phyloP scores from a whole-genome alignment of 2,113 vertebrate species.

The Pardalotus punctatus region DNA sequence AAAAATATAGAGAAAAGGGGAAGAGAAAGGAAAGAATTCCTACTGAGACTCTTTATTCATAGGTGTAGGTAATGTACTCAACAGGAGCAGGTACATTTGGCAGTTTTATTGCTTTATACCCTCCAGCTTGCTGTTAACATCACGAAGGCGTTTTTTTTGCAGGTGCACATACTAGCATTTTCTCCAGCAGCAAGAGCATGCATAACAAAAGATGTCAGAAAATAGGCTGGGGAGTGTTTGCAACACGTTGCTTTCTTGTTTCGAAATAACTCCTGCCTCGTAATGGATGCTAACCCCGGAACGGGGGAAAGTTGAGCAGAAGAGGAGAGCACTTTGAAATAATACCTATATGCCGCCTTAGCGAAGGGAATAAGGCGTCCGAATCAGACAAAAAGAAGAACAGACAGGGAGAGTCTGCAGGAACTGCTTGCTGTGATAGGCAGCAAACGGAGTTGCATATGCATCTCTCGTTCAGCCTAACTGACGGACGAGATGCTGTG shows the following conservation, averaged over 20 bases:
- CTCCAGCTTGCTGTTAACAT: conserved; percentile 69
- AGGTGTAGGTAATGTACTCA: conserved; percentile 30
- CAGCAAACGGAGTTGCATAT: not conserved
- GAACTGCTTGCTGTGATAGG: not conserved
- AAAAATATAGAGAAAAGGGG: conserved; percentile 57
- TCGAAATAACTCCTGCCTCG: not conserved
- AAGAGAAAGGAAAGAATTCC: conserved; percentile 17
- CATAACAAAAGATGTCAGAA: not conserved
- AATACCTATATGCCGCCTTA: not conserved
- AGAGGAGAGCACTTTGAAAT: not conserved
- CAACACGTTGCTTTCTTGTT: not conserved
- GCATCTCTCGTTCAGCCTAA: not conserved
- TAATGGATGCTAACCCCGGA: not conserved
- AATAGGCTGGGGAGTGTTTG: not conserved
- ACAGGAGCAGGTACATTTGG: conserved; percentile 63
- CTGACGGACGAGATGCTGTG: not conserved
- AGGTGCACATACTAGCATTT: conserved; percentile 65
- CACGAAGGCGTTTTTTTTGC: conserved; percentile 14
- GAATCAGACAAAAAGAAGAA: not conserved
- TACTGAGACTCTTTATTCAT: conserved; percentile 28
- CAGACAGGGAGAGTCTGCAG: not conserved
- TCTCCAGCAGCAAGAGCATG: not conserved
- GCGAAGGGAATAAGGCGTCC: not conserved
- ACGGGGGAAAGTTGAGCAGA: not conserved
- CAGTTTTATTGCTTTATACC: conserved; percentile 72